A percentile compares a stretch with the other conserved stretches of the same genome.
Evolutionary conservation across 2,113 vertebrate genomes (phyloP).

Genomic region (Plecotus auritus): DNA sequence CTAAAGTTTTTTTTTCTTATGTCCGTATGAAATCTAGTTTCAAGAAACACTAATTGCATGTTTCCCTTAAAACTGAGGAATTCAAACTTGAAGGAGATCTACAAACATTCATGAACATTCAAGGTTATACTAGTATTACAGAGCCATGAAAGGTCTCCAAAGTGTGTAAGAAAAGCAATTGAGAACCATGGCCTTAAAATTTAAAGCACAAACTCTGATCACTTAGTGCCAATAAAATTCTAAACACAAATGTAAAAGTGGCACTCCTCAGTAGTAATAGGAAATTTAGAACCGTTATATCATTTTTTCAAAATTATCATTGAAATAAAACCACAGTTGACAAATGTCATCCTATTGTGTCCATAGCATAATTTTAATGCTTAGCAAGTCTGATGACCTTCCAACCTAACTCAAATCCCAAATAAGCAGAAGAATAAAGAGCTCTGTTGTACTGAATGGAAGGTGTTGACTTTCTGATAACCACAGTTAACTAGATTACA

Average conservation of each 20-base stretch:
- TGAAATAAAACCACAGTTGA: background rate
- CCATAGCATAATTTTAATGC: background rate
- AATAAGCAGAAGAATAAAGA: background rate
- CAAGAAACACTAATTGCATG: background rate
- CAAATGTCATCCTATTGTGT: background rate
- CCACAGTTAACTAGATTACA: background rate
- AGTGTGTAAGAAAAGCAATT: background rate
- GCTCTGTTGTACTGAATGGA: background rate
- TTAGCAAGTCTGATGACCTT: background rate
- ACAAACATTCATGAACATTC: background rate
- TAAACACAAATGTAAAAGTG: background rate
- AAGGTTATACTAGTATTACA: background rate
- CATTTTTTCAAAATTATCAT: background rate
- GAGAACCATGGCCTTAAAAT: background rate
- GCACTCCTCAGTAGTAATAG: background rate
- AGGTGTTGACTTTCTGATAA: background rate
- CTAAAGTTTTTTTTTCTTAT: background rate
- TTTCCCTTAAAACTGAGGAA: background rate
- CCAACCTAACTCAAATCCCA: background rate
- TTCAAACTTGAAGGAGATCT: background rate
- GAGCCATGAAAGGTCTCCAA: background rate
- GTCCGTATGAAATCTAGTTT: background rate
- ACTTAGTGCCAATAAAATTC: background rate
- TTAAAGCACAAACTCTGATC: background rate
- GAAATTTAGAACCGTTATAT: background rate